phyloP scores from a whole-genome alignment of 2,888 invertebrate species.

The Ptychoptera albimana region DNA sequence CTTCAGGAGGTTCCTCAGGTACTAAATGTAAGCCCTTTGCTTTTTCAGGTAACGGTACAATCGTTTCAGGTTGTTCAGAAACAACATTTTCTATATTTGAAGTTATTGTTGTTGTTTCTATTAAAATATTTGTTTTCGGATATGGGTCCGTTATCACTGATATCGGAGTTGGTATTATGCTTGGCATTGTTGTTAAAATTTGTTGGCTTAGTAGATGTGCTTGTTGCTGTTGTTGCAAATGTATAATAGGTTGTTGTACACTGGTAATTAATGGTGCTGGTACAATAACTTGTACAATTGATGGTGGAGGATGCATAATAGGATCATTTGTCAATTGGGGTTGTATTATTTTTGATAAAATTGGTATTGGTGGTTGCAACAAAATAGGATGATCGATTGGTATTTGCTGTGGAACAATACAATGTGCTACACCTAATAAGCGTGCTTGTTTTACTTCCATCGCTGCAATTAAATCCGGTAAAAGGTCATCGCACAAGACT shows the following conservation, averaged over 20 bases:
- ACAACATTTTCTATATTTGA: no score
- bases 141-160: background rate
- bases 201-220: background rate
- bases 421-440: slow-evolving; percentile 48
- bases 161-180: background rate
- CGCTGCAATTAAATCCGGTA: slow-evolving; percentile 51
- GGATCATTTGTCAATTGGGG: slow-evolving; percentile 8
- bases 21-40: slow-evolving; percentile 24
- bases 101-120: slow-evolving; percentile 2
- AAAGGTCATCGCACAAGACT: slow-evolving; percentile 56
- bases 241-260: slow-evolving; percentile 14
- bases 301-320: slow-evolving; percentile 12
- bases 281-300: slow-evolving; percentile 22
- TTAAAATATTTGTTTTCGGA: background rate
- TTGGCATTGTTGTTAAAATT: background rate
- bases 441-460: slow-evolving; percentile 58
- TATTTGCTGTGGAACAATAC: slow-evolving; percentile 20
- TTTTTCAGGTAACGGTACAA: slow-evolving; percentile 16
- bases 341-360: slow-evolving; percentile 14
- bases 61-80: no score
- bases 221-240: background rate
- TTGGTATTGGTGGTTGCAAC: slow-evolving; percentile 16
- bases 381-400: slow-evolving; percentile 20
- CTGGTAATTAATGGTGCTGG: slow-evolving; percentile 18
- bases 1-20: slow-evolving; percentile 29